These are phyloP conservation scores for Caenorhabditis panamensis DNA, from an alignment of 2,888 invertebrate species.

Conservation along the genomic window DNA sequence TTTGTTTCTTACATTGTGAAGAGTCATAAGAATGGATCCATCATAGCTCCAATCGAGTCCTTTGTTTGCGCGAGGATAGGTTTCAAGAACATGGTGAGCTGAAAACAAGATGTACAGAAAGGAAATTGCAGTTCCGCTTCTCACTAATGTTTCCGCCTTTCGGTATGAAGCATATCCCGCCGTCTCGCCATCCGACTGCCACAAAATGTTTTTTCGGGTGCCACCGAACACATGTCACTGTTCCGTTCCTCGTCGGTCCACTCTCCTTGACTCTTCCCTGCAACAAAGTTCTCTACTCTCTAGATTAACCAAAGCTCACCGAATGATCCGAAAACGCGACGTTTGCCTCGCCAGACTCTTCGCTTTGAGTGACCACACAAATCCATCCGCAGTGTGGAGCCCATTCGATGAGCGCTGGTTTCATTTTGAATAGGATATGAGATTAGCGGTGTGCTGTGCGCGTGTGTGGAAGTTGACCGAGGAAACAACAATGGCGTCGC, in stretches of 20 bases:
- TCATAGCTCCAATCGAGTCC: conserved; percentile 61
- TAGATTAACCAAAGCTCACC: conserved; percentile 35
- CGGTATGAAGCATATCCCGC: conserved; percentile 57
- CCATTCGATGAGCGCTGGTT: conserved; percentile 54
- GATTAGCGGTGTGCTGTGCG: too few species aligned
- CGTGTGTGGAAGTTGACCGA: neutral
- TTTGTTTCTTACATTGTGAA: conserved; percentile 36
- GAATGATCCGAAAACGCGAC: conserved; percentile 58
- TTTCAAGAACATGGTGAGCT: conserved; percentile 43
- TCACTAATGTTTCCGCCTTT: conserved; percentile 40
- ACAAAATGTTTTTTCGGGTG: conserved; percentile 72
- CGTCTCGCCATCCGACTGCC: conserved; percentile 76
- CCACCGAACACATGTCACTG: conserved; percentile 69
- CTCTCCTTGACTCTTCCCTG: conserved; percentile 46
- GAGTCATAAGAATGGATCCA: conserved; percentile 44
- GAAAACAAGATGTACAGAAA: conserved; percentile 4
- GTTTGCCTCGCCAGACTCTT: conserved; percentile 19
- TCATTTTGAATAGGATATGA: conserved; percentile 19
- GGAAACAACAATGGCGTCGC: conserved; percentile 25
- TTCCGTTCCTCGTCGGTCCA: conserved; percentile 25
- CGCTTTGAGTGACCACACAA: conserved; percentile 36
- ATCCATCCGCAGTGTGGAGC: conserved; percentile 51
- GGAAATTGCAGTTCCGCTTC: neutral
- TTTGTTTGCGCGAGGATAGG: conserved; percentile 8
- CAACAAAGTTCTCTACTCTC: neutral